These are phyloP conservation scores for Silurus aristotelis DNA, from an alignment of 2,797 vertebrate species.

Conservation along the genomic window DNA sequence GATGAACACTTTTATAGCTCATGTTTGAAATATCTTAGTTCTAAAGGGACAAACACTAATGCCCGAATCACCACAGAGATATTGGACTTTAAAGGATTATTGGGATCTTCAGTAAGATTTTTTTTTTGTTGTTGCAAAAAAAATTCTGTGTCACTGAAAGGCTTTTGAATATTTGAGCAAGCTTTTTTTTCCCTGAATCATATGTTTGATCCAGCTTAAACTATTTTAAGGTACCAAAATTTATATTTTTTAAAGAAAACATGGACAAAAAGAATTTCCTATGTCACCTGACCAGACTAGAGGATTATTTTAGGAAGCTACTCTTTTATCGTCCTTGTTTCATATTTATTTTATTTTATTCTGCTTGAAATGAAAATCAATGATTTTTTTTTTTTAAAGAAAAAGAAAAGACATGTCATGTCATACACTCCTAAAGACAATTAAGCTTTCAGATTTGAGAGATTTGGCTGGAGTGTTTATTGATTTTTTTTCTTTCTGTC, in stretches of 20 bases:
- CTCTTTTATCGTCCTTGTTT: background rate
- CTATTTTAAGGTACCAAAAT: background rate
- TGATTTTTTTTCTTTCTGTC: conserved; percentile 20
- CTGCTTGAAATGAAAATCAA: background rate
- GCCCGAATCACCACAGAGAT: background rate
- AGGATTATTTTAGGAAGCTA: background rate
- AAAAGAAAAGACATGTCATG: background rate
- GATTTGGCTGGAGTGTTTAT: background rate
- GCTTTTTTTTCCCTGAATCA: background rate
- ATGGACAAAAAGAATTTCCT: background rate
- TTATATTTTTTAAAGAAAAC: background rate
- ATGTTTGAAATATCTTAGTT: background rate
- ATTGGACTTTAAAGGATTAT: background rate
- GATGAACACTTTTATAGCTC: background rate
- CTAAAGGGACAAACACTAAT: background rate
- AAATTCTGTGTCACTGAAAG: background rate
- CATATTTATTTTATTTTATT: background rate
- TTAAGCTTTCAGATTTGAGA: conserved; percentile 4
- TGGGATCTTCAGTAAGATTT: background rate
- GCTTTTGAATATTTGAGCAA: background rate
- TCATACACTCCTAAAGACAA: background rate
- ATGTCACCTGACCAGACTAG: background rate
- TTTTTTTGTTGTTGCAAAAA: background rate
- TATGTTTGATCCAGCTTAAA: background rate
- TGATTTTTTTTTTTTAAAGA: background rate